Base-by-base conservation (phyloP, 2,797 vertebrate species). In the Centropyge bicolor region DNA sequence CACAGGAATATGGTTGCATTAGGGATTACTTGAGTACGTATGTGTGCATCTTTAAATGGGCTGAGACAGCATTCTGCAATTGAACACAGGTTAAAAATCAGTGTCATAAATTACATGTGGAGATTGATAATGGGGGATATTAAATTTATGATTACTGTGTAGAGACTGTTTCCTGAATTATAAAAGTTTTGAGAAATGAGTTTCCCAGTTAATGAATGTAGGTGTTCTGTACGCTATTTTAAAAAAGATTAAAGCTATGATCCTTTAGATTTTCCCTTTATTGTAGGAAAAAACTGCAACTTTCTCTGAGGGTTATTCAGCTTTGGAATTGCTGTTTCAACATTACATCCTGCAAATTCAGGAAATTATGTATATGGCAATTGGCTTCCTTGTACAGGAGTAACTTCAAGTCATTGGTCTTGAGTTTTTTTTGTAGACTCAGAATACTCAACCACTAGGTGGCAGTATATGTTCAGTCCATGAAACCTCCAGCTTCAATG, bases 391-490 rank as follows among this genome's bases (percentile, higher is more conserved):
- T 43, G 8, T 8, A 13, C 8, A 24, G 8, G 4, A 59, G 17
- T 8, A 41, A 10, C 16, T 8, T 19, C 11, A 67, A 14, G 24
- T 63, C 14, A 8, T 49, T 27, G 5, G 7, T 8, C 6, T 51
- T 74, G 36, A 38, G n/a, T 3, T 17, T 9, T 40, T 51, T 10
- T 24, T 20, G 38, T 17, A 5, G 10, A 22, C 12, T 0, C 17
- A 77, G 19, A 22, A 6, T 55, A 13, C 13, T 22, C 6, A 17
- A 10, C 79, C 93, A 88, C 86, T 74, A 91, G 91, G 38, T 70
- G 91, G 79, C 91, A 86, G 81, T 68, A 65, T 73, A 43, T 20
- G 24, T 22, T 46, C 56, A 17, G 0, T 8, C 16, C n/a, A 68
- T 36, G 24, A 46, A 54, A 52, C n/a, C 1, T 16, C 3, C 3